Conservation (phyloP, 1,140 invertebrate species). For the Drosophila ambigua region DNA sequence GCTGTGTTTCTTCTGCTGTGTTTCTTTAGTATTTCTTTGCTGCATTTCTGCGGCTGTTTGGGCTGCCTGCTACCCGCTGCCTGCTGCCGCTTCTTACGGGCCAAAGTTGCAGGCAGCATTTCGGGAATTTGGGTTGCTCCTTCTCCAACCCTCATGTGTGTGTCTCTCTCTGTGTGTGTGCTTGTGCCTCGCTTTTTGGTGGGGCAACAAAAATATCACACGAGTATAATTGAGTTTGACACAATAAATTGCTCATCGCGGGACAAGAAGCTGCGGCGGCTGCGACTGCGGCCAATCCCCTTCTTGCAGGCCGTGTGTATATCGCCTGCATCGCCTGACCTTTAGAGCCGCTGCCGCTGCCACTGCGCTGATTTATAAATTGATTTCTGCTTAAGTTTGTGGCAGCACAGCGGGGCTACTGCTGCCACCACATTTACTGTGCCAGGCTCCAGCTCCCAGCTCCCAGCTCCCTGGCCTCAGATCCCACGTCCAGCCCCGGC, state of each 20-base stretch:
- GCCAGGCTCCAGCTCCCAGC: not conserved
- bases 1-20: slow-evolving; percentile 24
- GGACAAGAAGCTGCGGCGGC: slow-evolving; percentile 45
- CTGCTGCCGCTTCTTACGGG: slow-evolving; percentile 34
- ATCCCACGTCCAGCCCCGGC: not conserved
- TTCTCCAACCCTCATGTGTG: slow-evolving; percentile 35
- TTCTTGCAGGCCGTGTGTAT: slow-evolving; percentile 48
- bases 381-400: slow-evolving; percentile 79
- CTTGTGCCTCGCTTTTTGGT: slow-evolving; percentile 49
- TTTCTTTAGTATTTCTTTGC: slow-evolving; percentile 2
- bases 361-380: slow-evolving; percentile 78
- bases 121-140: slow-evolving; percentile 79
- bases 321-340: slow-evolving; percentile 63
- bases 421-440: slow-evolving; percentile 30
- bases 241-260: slow-evolving; percentile 83
- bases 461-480: no score
- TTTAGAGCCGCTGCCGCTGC: slow-evolving; percentile 68
- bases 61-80: not conserved
- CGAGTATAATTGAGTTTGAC: slow-evolving; percentile 84
- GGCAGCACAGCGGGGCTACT: slow-evolving; percentile 69
- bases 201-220: slow-evolving; percentile 79
- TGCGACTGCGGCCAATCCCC: slow-evolving; percentile 47
- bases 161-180: slow-evolving; percentile 12
- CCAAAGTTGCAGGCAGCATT: slow-evolving; percentile 70
- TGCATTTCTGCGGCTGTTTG: no score